These are phyloP conservation scores for Hemitrygon akajei DNA, from an alignment of 2,797 vertebrate species.

Conservation along the genomic window DNA sequence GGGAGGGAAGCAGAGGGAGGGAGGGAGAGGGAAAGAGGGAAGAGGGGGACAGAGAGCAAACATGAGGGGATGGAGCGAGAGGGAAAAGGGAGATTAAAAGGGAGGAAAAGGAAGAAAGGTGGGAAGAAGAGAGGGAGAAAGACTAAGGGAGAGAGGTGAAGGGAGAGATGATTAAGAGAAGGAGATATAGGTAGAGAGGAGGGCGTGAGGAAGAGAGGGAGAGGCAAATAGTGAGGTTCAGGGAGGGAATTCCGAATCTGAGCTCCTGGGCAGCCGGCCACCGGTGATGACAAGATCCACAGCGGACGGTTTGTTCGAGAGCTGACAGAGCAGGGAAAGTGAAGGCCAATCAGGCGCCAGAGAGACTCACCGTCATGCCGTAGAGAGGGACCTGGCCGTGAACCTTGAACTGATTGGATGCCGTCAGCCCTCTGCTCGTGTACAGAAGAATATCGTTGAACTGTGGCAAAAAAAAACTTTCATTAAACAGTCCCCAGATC, in stretches of 20 bases:
- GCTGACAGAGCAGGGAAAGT: too few species aligned
- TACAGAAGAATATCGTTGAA: slow-evolving; percentile 88
- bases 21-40: background rate
- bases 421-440: slow-evolving; percentile 85
- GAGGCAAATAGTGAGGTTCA: background rate
- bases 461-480: slow-evolving; percentile 51
- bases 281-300: too few species aligned
- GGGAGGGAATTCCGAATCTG: too few species aligned
- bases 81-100: too few species aligned
- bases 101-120: too few species aligned
- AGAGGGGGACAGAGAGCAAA: background rate
- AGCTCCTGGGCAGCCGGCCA: too few species aligned
- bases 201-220: background rate
- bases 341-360: background rate
- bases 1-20: background rate
- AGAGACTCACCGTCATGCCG: slow-evolving; percentile 83
- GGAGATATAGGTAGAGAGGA: background rate
- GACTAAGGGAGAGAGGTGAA: background rate
- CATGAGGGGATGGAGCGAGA: too few species aligned
- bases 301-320: too few species aligned
- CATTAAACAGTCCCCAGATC: background rate
- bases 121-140: too few species aligned
- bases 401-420: slow-evolving; percentile 91
- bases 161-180: background rate
- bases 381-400: slow-evolving; percentile 83